Conservation (phyloP, 2,113 vertebrate genomes). For the Bubalus kerabau region DNA sequence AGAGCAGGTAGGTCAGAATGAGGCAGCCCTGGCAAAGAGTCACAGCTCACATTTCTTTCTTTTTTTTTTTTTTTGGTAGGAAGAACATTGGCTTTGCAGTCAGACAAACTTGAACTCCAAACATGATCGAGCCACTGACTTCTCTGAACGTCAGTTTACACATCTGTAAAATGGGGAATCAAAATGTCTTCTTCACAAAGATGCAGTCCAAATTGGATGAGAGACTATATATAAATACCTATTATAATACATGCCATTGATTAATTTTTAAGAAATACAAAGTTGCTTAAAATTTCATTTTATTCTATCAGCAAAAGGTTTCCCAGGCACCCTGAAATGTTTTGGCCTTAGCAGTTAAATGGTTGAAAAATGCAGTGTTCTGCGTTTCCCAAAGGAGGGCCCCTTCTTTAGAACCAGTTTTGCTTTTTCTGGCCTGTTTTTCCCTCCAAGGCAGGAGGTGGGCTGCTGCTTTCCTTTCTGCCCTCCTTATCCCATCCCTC, state of each 20-base stretch:
- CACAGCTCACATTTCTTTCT: neutral
- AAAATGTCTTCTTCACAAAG: neutral
- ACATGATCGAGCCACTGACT: neutral
- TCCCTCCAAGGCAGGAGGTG: neutral
- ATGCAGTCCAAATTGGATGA: neutral
- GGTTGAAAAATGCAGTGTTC: neutral
- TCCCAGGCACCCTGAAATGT: neutral
- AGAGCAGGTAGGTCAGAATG: neutral
- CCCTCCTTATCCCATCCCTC: neutral
- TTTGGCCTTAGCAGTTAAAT: neutral
- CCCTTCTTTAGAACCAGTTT: neutral
- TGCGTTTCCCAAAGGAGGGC: neutral
- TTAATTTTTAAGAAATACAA: neutral
- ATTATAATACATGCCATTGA: neutral
- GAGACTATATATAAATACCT: neutral
- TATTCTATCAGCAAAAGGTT: neutral
- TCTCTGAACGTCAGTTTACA: neutral
- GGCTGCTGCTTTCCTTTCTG: neutral
- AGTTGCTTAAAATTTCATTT: slow-evolving; percentile 9
- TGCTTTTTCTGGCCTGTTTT: neutral
- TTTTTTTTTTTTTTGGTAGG: neutral
- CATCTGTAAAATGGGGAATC: neutral
- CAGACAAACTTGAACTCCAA: neutral
- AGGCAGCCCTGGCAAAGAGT: neutral
- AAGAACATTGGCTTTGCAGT: neutral